Conservation (phyloP, 2,888 invertebrate genomes). For the Eugnorisma glareosa region DNA sequence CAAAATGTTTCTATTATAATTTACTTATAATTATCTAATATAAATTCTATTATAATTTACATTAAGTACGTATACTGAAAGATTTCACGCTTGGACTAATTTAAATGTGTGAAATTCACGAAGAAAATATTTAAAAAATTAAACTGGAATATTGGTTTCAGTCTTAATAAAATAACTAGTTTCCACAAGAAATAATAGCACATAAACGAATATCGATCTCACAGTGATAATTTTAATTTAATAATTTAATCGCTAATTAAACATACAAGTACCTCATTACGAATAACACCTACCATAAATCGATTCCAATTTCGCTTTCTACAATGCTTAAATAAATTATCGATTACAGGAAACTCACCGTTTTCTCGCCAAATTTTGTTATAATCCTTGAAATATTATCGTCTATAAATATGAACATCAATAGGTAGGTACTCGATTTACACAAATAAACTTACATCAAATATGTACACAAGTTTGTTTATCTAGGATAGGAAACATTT, state of each 20-base stretch:
- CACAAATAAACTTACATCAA: constrained; percentile 83
- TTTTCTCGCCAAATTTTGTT: constrained; percentile 81
- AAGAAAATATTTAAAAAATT: constrained; percentile 81
- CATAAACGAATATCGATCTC: constrained; percentile 64
- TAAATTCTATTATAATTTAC: constrained; percentile 90
- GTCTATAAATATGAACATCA: constrained; percentile 89
- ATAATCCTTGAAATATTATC: constrained; percentile 75
- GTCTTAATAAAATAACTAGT: constrained; percentile 89
- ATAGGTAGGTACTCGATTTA: constrained; percentile 89
- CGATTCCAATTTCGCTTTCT: constrained; percentile 87
- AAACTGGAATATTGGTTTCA: constrained; percentile 88
- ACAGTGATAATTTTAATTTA: constrained; percentile 73
- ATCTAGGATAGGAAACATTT: constrained; percentile 90
- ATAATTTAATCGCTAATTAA: constrained; percentile 86
- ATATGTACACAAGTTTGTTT: constrained; percentile 86
- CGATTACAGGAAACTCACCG: constrained; percentile 90
- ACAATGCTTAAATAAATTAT: constrained; percentile 85
- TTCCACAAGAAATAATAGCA: constrained; percentile 74
- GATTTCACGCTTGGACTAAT: constrained; percentile 89
- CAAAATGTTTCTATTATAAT: constrained; percentile 88
- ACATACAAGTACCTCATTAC: constrained; percentile 83
- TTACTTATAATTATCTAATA: constrained; percentile 90
- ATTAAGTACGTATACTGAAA: constrained; percentile 91
- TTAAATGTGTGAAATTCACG: constrained; percentile 84
- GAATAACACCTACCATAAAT: constrained; percentile 86